Percentiles rank a stretch among this genome's conserved stretches.
Evolutionary conservation across 2,113 vertebrate genomes (phyloP).

Genomic region (Cepphus grylle): DNA sequence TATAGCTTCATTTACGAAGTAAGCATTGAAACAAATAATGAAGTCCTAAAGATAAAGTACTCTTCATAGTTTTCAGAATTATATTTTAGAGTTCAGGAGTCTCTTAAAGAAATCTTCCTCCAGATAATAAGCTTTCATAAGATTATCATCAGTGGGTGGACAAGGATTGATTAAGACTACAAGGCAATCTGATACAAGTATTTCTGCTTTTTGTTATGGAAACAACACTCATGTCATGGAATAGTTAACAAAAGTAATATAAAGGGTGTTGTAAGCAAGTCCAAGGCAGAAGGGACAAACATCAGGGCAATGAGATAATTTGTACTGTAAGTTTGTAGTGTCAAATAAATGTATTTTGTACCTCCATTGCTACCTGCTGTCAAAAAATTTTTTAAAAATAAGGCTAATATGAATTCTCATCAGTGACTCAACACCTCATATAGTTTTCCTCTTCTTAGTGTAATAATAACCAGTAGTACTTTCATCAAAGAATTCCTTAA

Average conservation of each 20-base stretch:
- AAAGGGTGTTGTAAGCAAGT: background rate
- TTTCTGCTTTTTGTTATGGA: background rate
- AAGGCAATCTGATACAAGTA: background rate
- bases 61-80: background rate
- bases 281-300: background rate
- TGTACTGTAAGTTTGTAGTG: background rate
- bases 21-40: background rate
- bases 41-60: background rate
- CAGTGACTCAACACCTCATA: background rate
- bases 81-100: background rate
- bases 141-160: background rate
- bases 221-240: background rate
- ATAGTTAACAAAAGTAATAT: background rate
- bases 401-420: background rate
- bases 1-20: background rate
- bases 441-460: background rate
- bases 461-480: background rate
- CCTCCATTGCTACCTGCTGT: background rate
- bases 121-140: background rate
- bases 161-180: background rate
- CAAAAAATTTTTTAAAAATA: background rate
- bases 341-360: background rate
- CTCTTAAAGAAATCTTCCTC: background rate
- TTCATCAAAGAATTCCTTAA: background rate
- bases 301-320: background rate